phyloP scores from a whole-genome alignment of 2,888 invertebrate genomes.

The Tipula confusa region DNA sequence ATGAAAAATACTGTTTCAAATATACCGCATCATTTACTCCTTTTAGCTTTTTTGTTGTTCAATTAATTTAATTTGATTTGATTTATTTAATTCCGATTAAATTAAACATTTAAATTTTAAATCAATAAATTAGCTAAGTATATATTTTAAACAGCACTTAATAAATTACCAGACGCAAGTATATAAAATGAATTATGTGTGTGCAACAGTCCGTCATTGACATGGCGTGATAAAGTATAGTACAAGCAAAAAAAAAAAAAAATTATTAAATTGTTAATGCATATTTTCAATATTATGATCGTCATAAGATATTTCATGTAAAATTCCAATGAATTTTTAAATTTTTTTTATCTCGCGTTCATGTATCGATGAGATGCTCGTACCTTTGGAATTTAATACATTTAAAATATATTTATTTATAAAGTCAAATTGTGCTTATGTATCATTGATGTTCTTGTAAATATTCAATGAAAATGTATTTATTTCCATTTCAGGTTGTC shows the following conservation, averaged over 20 bases:
- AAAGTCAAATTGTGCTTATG: neutral
- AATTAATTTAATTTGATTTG: neutral
- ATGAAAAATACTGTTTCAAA: too few relatives aligned
- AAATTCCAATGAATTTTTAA: neutral
- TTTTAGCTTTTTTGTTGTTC: neutral
- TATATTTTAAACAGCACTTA: neutral
- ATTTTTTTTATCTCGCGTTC: too few relatives aligned
- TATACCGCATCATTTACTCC: too few relatives aligned
- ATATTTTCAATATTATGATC: neutral
- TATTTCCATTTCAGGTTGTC: neutral
- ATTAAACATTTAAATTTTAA: neutral
- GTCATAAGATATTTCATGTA: neutral
- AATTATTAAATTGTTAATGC: neutral
- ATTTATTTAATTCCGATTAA: neutral
- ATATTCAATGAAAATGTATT: constrained; percentile 5
- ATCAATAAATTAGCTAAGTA: neutral
- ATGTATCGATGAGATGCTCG: neutral
- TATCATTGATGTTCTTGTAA: neutral
- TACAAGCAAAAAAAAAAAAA: neutral
- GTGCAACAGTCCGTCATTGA: neutral
- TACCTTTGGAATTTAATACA: neutral
- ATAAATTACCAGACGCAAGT: neutral
- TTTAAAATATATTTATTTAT: neutral
- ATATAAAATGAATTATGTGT: neutral
- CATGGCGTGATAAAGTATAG: neutral